These are phyloP conservation scores for Semibalanus balanoides DNA, from an alignment of 1,140 invertebrate species.

Conservation along the genomic window DNA sequence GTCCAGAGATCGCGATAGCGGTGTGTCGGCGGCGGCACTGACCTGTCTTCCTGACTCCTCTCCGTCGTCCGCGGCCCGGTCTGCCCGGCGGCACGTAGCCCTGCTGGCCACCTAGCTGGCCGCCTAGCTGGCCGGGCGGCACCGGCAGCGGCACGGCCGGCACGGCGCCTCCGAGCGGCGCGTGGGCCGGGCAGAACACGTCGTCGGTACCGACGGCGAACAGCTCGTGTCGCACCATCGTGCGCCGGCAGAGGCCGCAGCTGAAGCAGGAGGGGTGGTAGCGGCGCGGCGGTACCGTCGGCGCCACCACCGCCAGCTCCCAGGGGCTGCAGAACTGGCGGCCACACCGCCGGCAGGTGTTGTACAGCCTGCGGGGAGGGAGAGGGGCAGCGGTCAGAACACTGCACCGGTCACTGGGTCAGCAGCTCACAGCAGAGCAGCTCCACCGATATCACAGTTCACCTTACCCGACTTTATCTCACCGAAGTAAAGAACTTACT, in stretches of 20 bases:
- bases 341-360: neutral
- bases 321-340: neutral
- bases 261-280: conserved; percentile 1
- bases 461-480: too few species aligned
- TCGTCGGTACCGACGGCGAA: conserved; percentile 1
- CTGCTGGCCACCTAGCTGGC: too few species aligned
- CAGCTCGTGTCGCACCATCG: neutral
- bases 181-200: neutral
- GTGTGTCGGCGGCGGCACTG: neutral
- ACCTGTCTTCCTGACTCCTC: neutral
- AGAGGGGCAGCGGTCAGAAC: too few species aligned
- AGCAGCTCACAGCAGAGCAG: too few species aligned
- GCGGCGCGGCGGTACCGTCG: neutral
- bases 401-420: too few species aligned
- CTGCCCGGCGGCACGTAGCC: neutral
- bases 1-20: too few species aligned
- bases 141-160: neutral
- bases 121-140: too few species aligned
- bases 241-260: neutral
- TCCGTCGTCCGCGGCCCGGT: too few species aligned
- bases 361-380: neutral
- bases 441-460: too few species aligned
- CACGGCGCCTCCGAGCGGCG: neutral
- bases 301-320: neutral
- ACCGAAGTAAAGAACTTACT: too few species aligned